Evolutionary conservation across 2,113 vertebrate species (phyloP), one percentile per base, ranked within the genome.

Genomic region (Sclerurus mexicanus): DNA sequence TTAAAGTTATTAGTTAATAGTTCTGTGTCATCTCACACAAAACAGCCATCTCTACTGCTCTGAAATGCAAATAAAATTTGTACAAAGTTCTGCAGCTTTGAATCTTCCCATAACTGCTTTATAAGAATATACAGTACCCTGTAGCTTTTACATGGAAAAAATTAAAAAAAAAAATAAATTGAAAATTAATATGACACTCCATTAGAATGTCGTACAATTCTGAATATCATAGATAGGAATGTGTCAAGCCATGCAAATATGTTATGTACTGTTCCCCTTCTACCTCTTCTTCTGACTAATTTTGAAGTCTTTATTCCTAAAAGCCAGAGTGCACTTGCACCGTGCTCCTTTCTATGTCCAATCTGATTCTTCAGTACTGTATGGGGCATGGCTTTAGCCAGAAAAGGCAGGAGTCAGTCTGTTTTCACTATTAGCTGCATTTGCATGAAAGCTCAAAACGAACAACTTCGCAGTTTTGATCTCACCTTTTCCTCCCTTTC

Each of bases 1-100:
- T 96, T 95, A 96, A 94, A 96, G 21, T 73, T 95, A 95, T 97
- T 97, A 96, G 81, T 90, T 95, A 96, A 86, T 93, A 95, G 79
- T 58, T 96, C 52, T 83, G 28, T 82, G 72, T 95, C 91, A 94
- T 94, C 81, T 95, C 83, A 90, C 76, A 35, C 56, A 55, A 89
- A 90, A n/a, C 28, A 94, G 35, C 72, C 88, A 91, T 87, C 90
- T 87, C 59, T 63, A 64, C 67, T 85, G 50, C 88, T 98, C 93
- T 97, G 95, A 97, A 97, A 95, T 96, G 73, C 31, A 97, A 96
- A 98, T 95, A 1, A 27, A 85, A 66, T 83, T 89, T 85, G 37
- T 56, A 92, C 7, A 88, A 81, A 92, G 31, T 85, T 76, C 39
- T 84, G 31, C 67, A 82, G 73, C 67, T 97, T 89, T 91, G 59